Evolutionary conservation across 1,140 invertebrate species (phyloP).

Genomic region (Achatina immaculata): DNA sequence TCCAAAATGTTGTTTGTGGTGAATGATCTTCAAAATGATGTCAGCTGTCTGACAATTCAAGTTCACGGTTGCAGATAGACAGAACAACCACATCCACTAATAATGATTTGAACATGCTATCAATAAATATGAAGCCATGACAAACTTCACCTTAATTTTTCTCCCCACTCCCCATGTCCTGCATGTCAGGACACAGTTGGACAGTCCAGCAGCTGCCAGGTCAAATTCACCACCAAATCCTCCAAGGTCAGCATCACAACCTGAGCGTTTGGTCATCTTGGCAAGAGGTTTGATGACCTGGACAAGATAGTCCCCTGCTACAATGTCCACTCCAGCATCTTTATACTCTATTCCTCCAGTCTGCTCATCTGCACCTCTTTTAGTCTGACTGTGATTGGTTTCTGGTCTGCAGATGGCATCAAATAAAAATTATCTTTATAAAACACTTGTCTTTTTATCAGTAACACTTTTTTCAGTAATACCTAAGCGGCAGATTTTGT

Average conservation of each 20-base stretch:
- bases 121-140: too few relatives aligned
- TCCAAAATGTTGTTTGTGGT: too few relatives aligned
- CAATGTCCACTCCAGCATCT: conserved; percentile 92
- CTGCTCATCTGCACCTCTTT: neutral
- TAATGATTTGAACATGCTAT: too few relatives aligned
- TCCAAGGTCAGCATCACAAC: conserved; percentile 84
- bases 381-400: too few relatives aligned
- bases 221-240: conserved; percentile 96
- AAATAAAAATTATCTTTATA: too few relatives aligned
- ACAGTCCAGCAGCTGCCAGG: conserved; percentile 75
- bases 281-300: conserved; percentile 84
- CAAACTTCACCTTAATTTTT: conserved; percentile 22
- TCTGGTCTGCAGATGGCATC: conserved; percentile 5
- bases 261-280: conserved; percentile 73
- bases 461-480: too few relatives aligned
- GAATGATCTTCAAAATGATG: too few relatives aligned
- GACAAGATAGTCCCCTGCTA: conserved; percentile 88
- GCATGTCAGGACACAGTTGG: conserved; percentile 90
- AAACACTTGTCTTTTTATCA: too few relatives aligned
- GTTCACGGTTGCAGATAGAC: too few relatives aligned
- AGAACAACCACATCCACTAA: too few relatives aligned
- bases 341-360: conserved; percentile 77
- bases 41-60: too few relatives aligned
- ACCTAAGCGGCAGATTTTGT: too few relatives aligned
- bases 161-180: conserved; percentile 94